Percentiles rank a stretch among this genome's conserved stretches.
phyloP scores from a whole-genome alignment of 2,797 vertebrate genomes.

The Silurus aristotelis region DNA sequence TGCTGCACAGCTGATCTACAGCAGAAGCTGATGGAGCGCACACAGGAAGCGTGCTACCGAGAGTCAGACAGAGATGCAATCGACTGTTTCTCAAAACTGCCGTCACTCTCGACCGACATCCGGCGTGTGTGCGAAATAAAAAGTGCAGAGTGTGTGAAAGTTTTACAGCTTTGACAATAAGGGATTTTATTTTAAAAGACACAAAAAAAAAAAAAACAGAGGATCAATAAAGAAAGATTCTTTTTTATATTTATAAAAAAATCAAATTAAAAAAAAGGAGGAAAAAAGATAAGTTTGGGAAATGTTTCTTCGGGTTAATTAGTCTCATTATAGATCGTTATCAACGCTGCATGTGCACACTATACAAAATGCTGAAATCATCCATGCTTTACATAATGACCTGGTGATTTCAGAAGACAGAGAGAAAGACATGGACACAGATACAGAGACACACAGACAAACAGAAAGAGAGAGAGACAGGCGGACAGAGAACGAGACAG shows the following conservation, averaged over 20 bases:
- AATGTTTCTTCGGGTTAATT: slow-evolving; percentile 37
- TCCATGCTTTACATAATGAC: not conserved
- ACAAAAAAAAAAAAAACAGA: not conserved
- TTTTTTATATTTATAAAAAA: not conserved
- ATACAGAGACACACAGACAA: not conserved
- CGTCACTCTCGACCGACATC: slow-evolving; percentile 33
- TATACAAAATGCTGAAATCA: not conserved
- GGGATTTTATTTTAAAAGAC: not conserved
- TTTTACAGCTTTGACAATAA: not conserved
- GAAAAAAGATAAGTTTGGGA: slow-evolving; percentile 15
- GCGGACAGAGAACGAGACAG: not conserved
- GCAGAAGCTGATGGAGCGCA: slow-evolving; percentile 16
- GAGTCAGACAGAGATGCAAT: slow-evolving; percentile 30
- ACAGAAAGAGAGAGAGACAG: not conserved
- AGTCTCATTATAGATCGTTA: slow-evolving; percentile 44
- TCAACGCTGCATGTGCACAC: slow-evolving; percentile 9
- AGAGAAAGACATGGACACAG: no score
- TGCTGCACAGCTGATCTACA: slow-evolving; percentile 49
- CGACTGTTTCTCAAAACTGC: slow-evolving; percentile 44
- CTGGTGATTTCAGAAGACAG: not conserved
- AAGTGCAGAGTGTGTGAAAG: slow-evolving; percentile 1
- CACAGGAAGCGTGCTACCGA: slow-evolving; percentile 39
- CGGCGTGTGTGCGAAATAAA: not conserved
- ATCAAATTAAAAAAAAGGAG: not conserved
- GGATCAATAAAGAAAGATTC: not conserved